phyloP scores from a whole-genome alignment of 2,888 invertebrate genomes.

The Caenorhabditis sp. region DNA sequence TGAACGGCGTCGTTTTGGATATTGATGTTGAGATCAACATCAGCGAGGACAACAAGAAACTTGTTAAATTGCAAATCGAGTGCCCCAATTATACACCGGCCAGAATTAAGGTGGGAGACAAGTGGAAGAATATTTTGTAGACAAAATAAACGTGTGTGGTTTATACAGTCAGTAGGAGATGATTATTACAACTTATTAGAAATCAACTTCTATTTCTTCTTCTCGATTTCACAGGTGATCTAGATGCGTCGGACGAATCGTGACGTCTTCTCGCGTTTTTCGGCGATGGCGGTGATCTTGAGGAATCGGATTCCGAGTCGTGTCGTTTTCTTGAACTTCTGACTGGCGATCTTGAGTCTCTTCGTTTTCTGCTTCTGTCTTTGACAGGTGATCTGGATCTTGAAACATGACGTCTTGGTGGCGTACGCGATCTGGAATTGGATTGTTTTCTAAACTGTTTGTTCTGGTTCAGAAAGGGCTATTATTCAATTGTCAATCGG shows the following conservation, averaged over 20 bases:
- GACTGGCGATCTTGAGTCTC: neutral
- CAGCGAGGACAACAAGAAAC: conserved; percentile 8
- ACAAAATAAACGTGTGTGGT: too few species aligned
- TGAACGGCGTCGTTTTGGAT: conserved; percentile 31
- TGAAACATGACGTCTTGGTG: neutral
- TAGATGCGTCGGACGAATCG: neutral
- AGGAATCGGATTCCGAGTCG: neutral
- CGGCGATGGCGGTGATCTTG: neutral
- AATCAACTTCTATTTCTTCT: neutral
- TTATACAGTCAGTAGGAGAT: too few species aligned
- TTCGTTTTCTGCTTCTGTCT: neutral
- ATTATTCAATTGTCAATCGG: too few species aligned
- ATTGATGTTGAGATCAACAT: conserved; percentile 25
- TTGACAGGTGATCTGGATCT: conserved; percentile 4
- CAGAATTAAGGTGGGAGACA: conserved; percentile 26
- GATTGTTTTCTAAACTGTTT: neutral
- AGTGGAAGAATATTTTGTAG: conserved; percentile 32
- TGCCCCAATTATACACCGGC: conserved; percentile 30
- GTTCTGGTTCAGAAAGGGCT: too few species aligned
- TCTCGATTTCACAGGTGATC: neutral
- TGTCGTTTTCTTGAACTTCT: neutral
- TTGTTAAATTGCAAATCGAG: conserved; percentile 28
- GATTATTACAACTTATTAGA: too few species aligned
- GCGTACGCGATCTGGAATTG: conserved; percentile 2
- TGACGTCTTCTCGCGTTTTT: neutral